Evolutionary conservation across 2,888 invertebrate genomes (phyloP).

Genomic region (Barypeithes pellucidus): DNA sequence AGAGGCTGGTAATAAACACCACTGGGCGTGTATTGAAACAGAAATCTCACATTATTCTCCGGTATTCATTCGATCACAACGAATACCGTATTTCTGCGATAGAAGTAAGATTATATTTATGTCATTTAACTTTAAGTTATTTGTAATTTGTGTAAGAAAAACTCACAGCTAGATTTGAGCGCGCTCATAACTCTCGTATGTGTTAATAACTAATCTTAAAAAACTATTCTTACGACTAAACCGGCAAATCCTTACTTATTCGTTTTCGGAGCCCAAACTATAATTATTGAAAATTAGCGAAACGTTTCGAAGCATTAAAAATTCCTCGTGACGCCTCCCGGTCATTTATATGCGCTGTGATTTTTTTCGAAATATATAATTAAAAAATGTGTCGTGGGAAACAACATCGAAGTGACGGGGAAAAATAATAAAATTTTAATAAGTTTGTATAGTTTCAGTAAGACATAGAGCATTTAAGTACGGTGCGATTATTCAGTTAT

Average conservation of each 20-base stretch:
- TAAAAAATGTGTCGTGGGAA: conserved; percentile 40
- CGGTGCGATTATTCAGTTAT: too few relatives aligned
- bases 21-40: too few relatives aligned
- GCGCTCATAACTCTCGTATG: too few relatives aligned
- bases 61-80: too few relatives aligned
- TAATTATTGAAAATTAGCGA: conserved; percentile 35
- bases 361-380: conserved; percentile 35
- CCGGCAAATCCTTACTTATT: background rate
- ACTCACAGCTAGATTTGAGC: too few relatives aligned
- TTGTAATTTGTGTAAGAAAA: too few relatives aligned
- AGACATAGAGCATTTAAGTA: background rate
- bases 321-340: conserved; percentile 30
- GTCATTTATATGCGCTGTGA: conserved; percentile 27
- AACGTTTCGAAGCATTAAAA: conserved; percentile 29
- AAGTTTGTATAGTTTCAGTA: background rate
- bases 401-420: background rate
- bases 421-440: background rate
- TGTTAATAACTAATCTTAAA: too few relatives aligned
- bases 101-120: too few relatives aligned
- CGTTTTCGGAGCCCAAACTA: conserved; percentile 16
- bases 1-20: too few relatives aligned
- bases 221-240: background rate
- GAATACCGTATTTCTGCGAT: too few relatives aligned
- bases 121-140: too few relatives aligned
- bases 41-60: too few relatives aligned